A percentile compares a stretch with the other conserved stretches of the same genome.
These are phyloP conservation scores for Digitonthophagus gazella DNA, from an alignment of 2,888 invertebrate species.

Conservation along the genomic window DNA sequence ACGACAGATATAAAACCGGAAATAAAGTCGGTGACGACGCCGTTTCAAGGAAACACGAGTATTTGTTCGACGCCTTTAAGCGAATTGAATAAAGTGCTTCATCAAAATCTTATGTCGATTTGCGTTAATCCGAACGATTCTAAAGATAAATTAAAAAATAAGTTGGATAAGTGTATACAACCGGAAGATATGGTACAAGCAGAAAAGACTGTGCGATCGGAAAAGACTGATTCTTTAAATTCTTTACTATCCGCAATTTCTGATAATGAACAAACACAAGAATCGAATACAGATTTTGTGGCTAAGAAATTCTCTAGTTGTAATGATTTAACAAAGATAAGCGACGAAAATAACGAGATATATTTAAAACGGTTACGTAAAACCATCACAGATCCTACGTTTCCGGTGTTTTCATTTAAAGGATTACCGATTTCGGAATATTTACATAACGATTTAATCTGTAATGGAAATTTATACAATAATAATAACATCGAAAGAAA, in stretches of 20 bases:
- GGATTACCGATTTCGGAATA: conserved; percentile 72
- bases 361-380: conserved; percentile 41
- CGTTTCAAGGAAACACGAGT: conserved; percentile 67
- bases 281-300: not conserved
- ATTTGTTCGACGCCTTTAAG: conserved; percentile 78
- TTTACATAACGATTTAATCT: conserved; percentile 68
- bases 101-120: conserved; percentile 71
- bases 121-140: conserved; percentile 61
- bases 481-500: not conserved
- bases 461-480: conserved; percentile 58
- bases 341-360: not conserved
- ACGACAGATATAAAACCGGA: conserved; percentile 40
- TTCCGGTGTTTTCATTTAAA: conserved; percentile 73
- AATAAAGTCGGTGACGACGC: conserved; percentile 38
- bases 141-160: not conserved
- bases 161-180: not conserved
- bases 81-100: conserved; percentile 65
- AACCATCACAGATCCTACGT: conserved; percentile 76
- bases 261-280: conserved; percentile 30
- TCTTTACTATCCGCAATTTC: conserved; percentile 46
- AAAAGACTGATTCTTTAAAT: conserved; percentile 7
- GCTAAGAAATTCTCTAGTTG: conserved; percentile 1
- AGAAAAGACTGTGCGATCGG: no score
- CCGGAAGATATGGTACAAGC: not conserved
- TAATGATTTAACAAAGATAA: conserved; percentile 5